Evolutionary conservation across 2,113 vertebrate genomes (phyloP).

Genomic region (Alligator sinensis): DNA sequence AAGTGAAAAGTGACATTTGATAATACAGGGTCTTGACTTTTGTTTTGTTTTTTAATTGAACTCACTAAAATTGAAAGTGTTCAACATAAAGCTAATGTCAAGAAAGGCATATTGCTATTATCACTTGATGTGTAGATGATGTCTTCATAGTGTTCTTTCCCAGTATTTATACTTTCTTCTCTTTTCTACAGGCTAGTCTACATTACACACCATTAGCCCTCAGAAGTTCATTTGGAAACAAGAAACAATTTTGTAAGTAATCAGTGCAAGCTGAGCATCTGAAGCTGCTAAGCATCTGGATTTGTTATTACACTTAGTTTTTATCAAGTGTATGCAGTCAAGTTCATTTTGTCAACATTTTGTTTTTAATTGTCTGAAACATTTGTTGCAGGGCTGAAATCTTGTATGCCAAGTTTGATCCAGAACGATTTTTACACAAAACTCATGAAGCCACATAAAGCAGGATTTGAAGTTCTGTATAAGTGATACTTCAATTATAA

Average conservation of each 20-base stretch:
- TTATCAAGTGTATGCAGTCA: not conserved
- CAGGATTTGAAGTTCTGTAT: not conserved
- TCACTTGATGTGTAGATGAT: not conserved
- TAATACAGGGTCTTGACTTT: not conserved
- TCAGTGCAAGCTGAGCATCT: not conserved
- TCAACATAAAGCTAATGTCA: not conserved
- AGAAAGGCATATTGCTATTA: not conserved
- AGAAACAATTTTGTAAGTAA: not conserved
- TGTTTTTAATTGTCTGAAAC: not conserved
- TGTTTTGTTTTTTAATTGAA: not conserved
- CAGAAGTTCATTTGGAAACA: not conserved
- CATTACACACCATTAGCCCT: not conserved
- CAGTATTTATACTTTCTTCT: not conserved
- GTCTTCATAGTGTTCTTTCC: not conserved
- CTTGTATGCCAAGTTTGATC: not conserved
- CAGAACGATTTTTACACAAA: not conserved
- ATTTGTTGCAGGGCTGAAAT: not conserved
- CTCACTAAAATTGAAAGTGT: not conserved
- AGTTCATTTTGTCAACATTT: not conserved
- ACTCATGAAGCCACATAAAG: not conserved
- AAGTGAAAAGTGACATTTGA: not conserved
- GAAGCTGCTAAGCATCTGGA: not conserved
- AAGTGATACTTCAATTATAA: rapidly evolving
- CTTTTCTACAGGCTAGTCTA: not conserved
- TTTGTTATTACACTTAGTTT: not conserved